Evolutionary conservation across 2,113 vertebrate species (phyloP), one percentile per base, ranked within the genome.

Genomic region (Cynoglossus semilaevis): DNA sequence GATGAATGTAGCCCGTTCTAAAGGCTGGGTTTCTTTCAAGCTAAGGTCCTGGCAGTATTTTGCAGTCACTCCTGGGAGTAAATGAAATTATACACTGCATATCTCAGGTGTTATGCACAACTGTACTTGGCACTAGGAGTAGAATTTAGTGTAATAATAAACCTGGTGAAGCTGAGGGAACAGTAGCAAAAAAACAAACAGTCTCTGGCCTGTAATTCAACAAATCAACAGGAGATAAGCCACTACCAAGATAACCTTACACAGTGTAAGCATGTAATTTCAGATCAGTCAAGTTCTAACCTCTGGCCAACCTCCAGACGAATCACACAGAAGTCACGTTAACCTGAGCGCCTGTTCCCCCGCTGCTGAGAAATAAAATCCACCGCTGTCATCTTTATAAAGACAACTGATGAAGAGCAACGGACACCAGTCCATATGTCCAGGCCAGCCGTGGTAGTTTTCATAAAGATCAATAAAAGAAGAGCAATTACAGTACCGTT

Each of bases 221-320:
- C 71, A 17, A 71, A 50, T 4, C 7, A 45, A 17, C 15, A 49
- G 3, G n/a, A 63, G 35, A 63, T 46, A 50, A 50, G 16, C 14
- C 14, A 44, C 51, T 38, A 29, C 22, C 6, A 6, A 29, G 36
- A 48, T 42, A 43, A 42, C 37, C 46, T 56, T 34, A 5, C 62
- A 73, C 48, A 15, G 58, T 55, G 37, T 36, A 9, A 57, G 38
- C 58, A 55, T 60, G 57, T 66, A 15, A 63, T 70, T 45, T 63
- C 13, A 66, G 57, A 63, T 58, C 40, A 38, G 63, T 13, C 47
- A 5, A 62, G 5, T 57, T 63, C 37, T 50, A 54, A 51, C 56
- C 40, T 67, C 37, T 57, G 54, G 60, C 40, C 12, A 4, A 52
- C 40, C 42, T 72, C 58, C 50, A 71, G 42, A 65, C 44, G 18